Conservation (phyloP, 1,140 invertebrate genomes). For the Wiebesia pumilae region DNA sequence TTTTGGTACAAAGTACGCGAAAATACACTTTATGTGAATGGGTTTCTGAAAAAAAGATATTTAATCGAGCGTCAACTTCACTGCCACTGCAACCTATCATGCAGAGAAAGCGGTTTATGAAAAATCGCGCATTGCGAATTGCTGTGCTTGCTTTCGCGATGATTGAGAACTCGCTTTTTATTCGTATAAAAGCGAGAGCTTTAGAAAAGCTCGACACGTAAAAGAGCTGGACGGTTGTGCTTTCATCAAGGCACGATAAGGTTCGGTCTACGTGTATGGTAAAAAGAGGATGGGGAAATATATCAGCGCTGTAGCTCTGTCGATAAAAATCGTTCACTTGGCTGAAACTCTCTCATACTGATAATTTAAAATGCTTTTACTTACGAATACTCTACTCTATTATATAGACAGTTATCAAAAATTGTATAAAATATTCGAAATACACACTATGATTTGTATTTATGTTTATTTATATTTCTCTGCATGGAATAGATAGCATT, state of each 20-base stretch:
- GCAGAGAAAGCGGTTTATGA: constrained; percentile 41
- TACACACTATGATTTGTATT: neutral
- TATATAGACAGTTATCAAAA: neutral
- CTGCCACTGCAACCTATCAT: neutral
- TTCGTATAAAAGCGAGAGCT: constrained; percentile 31
- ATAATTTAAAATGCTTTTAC: neutral
- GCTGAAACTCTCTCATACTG: constrained; percentile 34
- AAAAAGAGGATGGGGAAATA: constrained; percentile 54
- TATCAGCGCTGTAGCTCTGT: constrained; percentile 63
- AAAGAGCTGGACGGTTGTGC: constrained; percentile 50
- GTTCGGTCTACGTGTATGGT: constrained; percentile 29
- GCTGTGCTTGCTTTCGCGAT: neutral
- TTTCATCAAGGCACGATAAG: constrained; percentile 66
- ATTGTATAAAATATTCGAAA: neutral
- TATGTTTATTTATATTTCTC: neutral
- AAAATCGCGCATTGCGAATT: constrained; percentile 36
- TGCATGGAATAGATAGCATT: neutral
- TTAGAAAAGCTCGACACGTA: constrained; percentile 28
- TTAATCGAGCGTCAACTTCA: constrained; percentile 28
- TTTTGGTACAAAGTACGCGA: neutral
- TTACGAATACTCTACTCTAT: neutral
- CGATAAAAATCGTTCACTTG: constrained; percentile 64
- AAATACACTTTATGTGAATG: constrained; percentile 7
- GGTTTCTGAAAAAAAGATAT: neutral
- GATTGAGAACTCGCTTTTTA: constrained; percentile 3